phyloP scores from a whole-genome alignment of 2,113 vertebrate species.

The Campylomormyrus tamandua region DNA sequence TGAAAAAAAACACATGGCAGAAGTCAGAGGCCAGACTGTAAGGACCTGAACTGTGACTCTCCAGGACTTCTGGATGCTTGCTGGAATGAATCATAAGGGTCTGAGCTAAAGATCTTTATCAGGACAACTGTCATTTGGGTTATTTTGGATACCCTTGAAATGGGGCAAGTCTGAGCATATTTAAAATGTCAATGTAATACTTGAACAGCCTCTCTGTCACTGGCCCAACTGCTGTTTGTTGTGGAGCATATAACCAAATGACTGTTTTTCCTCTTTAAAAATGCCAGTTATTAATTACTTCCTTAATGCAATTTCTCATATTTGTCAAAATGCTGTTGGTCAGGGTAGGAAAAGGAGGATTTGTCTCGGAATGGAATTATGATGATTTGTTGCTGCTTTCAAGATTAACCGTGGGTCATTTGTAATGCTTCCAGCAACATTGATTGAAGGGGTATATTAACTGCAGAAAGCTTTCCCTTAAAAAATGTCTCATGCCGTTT shows the following conservation, averaged over 20 bases:
- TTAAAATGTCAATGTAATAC: background rate
- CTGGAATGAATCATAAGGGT: background rate
- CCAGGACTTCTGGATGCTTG: background rate
- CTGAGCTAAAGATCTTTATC: background rate
- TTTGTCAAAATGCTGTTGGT: slow-evolving; percentile 23
- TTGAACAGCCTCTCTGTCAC: background rate
- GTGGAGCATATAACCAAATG: background rate
- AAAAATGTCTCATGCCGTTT: slow-evolving; percentile 15
- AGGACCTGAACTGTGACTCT: background rate
- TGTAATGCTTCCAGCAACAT: slow-evolving; percentile 32
- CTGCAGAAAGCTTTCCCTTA: slow-evolving; percentile 17
- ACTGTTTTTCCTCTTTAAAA: background rate
- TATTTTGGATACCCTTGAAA: background rate
- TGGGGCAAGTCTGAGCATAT: background rate
- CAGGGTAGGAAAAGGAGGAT: slow-evolving; percentile 18
- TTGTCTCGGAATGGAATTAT: slow-evolving; percentile 30
- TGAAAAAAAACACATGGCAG: background rate
- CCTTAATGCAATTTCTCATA: slow-evolving; percentile 12
- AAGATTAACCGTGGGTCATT: slow-evolving; percentile 38
- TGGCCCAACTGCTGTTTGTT: background rate
- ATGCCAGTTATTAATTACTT: slow-evolving; percentile 31
- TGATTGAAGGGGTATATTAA: slow-evolving; percentile 34
- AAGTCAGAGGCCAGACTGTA: background rate
- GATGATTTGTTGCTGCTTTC: slow-evolving; percentile 39
- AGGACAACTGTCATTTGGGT: background rate